phyloP scores from a whole-genome alignment of 1,140 invertebrate species.

The Medauroidea extradentata region DNA sequence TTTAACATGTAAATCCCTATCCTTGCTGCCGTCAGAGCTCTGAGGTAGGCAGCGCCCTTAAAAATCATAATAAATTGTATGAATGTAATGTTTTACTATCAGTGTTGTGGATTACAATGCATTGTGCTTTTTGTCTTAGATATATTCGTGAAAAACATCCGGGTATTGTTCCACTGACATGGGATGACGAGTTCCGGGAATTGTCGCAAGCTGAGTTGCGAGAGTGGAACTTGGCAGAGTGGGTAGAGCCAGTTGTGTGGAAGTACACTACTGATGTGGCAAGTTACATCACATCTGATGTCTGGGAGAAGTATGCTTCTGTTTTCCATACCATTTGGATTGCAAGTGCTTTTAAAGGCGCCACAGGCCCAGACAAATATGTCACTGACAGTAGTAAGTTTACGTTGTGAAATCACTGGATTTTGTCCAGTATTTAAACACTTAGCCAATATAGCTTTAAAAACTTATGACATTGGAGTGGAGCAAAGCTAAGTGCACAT shows the following conservation, averaged over 20 bases:
- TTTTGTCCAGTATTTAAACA: no score
- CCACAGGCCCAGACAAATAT: slow-evolving; percentile 39
- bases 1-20: no score
- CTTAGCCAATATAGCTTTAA: no score
- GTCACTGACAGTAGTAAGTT: slow-evolving; percentile 37
- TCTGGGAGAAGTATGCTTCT: slow-evolving; percentile 47
- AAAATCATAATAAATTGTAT: not conserved
- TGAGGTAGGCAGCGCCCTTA: no score
- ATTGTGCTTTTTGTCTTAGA: not conserved
- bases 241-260: slow-evolving; percentile 51
- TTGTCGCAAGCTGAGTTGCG: slow-evolving; percentile 26
- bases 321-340: slow-evolving; percentile 54
- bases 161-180: slow-evolving; percentile 47
- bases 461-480: no score
- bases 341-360: slow-evolving; percentile 57
- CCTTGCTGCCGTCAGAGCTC: no score
- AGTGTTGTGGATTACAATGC: not conserved
- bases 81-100: not conserved
- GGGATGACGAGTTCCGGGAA: slow-evolving; percentile 57
- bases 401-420: no score
- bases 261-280: slow-evolving; percentile 39
- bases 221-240: slow-evolving; percentile 37
- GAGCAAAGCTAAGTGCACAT: no score
- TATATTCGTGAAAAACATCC: slow-evolving; percentile 26
- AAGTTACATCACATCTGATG: slow-evolving; percentile 33